Conservation (phyloP, 2,113 vertebrate genomes). For the Meriones unguiculatus region DNA sequence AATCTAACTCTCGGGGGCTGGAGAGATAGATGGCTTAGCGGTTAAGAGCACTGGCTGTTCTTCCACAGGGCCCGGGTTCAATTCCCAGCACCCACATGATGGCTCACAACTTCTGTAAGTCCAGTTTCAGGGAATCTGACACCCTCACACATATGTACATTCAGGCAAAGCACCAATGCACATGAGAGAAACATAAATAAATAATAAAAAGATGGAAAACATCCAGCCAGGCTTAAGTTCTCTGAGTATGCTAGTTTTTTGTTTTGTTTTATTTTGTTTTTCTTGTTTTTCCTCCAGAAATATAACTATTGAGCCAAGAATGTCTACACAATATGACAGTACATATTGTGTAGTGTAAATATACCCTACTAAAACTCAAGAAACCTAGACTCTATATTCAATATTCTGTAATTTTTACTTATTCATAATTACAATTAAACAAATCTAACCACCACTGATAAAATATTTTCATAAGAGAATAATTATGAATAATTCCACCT, state of each 20-base stretch:
- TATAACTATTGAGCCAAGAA: neutral
- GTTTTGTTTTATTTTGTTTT: neutral
- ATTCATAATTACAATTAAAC: slow-evolving; percentile 27
- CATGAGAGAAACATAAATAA: too few species aligned
- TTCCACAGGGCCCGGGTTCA: too few species aligned
- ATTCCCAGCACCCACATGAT: too few species aligned
- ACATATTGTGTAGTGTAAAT: too few species aligned
- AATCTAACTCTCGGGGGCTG: neutral
- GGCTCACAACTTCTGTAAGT: too few species aligned
- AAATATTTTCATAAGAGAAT: neutral
- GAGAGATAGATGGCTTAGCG: too few species aligned
- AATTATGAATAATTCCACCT: neutral
- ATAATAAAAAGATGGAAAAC: too few species aligned
- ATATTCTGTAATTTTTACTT: slow-evolving; percentile 16
- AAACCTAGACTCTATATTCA: neutral
- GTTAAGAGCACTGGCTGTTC: too few species aligned
- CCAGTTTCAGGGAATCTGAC: too few species aligned
- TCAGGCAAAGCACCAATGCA: too few species aligned
- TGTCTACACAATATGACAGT: slow-evolving; percentile 27
- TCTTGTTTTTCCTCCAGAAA: slow-evolving; percentile 28
- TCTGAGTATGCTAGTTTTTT: too few species aligned
- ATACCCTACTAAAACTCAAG: neutral
- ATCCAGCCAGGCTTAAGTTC: neutral
- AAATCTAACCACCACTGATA: neutral
- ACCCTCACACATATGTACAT: too few species aligned